phyloP scores from a whole-genome alignment of 1,140 invertebrate species.

The Platyscapa corneri region DNA sequence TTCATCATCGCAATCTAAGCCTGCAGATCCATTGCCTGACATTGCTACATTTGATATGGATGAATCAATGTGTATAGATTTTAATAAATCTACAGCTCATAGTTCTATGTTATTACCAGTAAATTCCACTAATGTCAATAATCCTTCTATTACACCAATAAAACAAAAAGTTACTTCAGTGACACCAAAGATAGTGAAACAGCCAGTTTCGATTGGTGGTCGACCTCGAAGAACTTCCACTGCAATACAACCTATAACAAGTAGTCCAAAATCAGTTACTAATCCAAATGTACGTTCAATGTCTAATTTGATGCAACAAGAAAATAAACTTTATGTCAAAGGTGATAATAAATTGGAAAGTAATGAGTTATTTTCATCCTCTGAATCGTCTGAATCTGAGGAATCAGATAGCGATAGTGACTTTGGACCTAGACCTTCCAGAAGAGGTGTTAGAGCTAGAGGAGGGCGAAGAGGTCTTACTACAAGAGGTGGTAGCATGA shows the following conservation, averaged over 20 bases:
- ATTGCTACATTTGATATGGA: constrained; percentile 62
- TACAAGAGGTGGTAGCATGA: constrained; percentile 68
- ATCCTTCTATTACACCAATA: constrained; percentile 43
- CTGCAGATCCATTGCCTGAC: constrained; percentile 66
- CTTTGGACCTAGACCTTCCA: constrained; percentile 67
- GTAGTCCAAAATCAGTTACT: constrained; percentile 53
- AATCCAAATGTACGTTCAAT: constrained; percentile 23
- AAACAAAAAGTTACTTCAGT: constrained; percentile 54
- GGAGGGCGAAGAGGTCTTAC: constrained; percentile 70
- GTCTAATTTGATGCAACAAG: constrained; percentile 40
- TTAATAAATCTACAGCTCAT: constrained; percentile 49
- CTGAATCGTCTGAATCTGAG: constrained; percentile 69
- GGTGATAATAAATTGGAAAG: constrained; percentile 59
- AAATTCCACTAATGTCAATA: constrained; percentile 51
- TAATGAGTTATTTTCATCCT: constrained; percentile 59
- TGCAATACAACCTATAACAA: constrained; percentile 33
- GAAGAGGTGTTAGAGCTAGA: constrained; percentile 61
- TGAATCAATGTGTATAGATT: constrained; percentile 57
- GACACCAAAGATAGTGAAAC: constrained; percentile 46
- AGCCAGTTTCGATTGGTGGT: constrained; percentile 34
- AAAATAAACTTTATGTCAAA: constrained; percentile 44
- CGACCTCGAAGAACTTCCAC: constrained; percentile 41
- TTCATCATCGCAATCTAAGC: constrained; percentile 67
- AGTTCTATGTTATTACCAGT: constrained; percentile 37
- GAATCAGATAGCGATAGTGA: constrained; percentile 71